A percentile compares a stretch with the other conserved stretches of the same genome.
phyloP scores from a whole-genome alignment of 2,113 vertebrate species.

The Spheniscus mendiculus region DNA sequence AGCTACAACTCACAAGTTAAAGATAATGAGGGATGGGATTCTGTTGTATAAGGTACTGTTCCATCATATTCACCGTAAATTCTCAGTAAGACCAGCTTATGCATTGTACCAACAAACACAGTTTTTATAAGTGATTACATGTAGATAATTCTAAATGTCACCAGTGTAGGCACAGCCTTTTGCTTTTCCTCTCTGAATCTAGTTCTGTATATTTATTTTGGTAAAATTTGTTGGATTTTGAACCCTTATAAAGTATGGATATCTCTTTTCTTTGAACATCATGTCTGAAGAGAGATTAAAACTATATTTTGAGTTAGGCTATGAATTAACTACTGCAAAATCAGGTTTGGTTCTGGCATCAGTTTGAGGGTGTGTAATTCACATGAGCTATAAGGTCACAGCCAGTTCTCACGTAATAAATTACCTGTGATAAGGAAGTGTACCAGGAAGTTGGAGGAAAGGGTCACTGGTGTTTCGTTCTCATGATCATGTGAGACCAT shows the following conservation, averaged over 20 bases:
- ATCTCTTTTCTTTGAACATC: not conserved
- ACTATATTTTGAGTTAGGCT: not conserved
- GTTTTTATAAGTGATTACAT: not conserved
- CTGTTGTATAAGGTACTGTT: not conserved
- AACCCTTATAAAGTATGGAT: not conserved
- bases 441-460: not conserved
- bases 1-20: not conserved
- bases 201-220: not conserved
- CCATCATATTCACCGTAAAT: not conserved
- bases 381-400: rapidly evolving
- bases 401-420: not conserved
- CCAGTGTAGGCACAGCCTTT: not conserved
- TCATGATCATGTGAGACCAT: not conserved
- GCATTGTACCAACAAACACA: not conserved
- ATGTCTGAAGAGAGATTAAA: not conserved
- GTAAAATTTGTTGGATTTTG: not conserved
- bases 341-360: not conserved
- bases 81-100: not conserved
- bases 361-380: not conserved
- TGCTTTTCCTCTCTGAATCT: not conserved
- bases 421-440: not conserved
- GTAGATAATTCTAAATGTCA: not conserved
- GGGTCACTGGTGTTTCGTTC: not conserved
- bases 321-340: not conserved
- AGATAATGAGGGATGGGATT: not conserved